These are phyloP conservation scores for Miniopterus natalensis DNA, from an alignment of 2,113 vertebrate genomes.

Conservation along the genomic window DNA sequence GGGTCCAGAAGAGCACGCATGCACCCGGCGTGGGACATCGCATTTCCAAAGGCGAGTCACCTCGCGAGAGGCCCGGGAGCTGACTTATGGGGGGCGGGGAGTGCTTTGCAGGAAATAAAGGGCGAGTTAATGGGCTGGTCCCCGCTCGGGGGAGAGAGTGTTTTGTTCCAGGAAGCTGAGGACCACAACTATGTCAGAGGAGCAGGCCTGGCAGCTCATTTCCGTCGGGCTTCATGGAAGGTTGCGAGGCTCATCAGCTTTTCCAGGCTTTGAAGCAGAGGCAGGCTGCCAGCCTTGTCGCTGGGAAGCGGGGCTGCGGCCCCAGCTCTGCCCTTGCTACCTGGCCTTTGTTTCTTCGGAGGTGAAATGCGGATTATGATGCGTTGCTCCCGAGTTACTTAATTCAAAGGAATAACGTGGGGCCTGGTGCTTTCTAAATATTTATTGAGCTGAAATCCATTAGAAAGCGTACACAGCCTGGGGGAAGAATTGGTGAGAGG, in stretches of 20 bases:
- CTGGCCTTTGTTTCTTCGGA: neutral
- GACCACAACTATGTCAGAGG: neutral
- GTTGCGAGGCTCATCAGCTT: neutral
- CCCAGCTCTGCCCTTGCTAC: no score
- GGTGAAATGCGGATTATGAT: neutral
- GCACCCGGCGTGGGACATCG: neutral
- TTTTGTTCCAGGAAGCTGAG: conserved; percentile 37
- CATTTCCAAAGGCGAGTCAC: neutral
- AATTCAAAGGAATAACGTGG: no score
- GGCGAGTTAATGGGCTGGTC: neutral
- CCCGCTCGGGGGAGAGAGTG: neutral
- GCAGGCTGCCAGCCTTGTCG: neutral
- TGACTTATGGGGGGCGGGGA: neutral
- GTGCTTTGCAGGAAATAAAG: neutral
- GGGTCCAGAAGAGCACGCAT: neutral
- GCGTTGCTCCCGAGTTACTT: accelerated
- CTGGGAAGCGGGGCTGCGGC: neutral
- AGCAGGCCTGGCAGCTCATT: neutral
- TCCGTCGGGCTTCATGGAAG: neutral
- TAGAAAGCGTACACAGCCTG: neutral
- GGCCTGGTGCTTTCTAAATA: accelerated
- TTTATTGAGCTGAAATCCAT: neutral
- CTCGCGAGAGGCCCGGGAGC: neutral
- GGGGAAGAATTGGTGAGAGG: neutral
- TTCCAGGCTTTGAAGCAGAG: conserved; percentile 33